Evolutionary conservation across 2,888 invertebrate genomes (phyloP), one percentile per base, ranked within the genome.

Genomic region (Orthosia gothica): DNA sequence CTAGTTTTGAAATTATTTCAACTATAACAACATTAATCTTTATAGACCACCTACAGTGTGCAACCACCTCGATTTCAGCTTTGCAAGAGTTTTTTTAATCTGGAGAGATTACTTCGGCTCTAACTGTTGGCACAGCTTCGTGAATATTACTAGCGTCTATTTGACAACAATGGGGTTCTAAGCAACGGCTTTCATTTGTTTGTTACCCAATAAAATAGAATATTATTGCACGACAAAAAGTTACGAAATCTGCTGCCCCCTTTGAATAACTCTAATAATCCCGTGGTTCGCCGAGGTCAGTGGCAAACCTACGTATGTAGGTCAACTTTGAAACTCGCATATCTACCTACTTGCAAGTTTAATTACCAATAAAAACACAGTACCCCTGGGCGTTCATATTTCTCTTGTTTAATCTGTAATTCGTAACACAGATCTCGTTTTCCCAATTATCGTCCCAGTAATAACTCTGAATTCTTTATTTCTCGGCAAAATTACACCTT

Each of bases 391-490:
- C 13, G 23, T 55, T 16, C 23, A 50, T 61, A 73, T 47, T 55
- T 57, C 47, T 26, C 18, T n/a, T 50, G 67, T 57, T 47, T 72
- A 61, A 47, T 71, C 20, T 49, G 11, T 52, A 40, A 20, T 40
- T 50, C n/a, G 50, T 12, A 58, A 70, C 55, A 64, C 74, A 64
- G 32, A 54, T 64, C 67, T 55, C 63, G 40, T 57, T 64, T 64
- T 58, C 61, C 69, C 80, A 83, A 83, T 83, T 70, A 64, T 52
- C 26, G 70, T 61, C 49, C 12, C 23, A 45, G 74, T 70, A 64
- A 83, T 81, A 83, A 79, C 59, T 83, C 70, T 50, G 67, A 74
- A 74, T 83, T 79, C 40, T 69, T 75, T 70, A 75, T 75, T 62
- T 59, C 18, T 26, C 15, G 40, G 18, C 18, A 16, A 66, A 74